Conservation (phyloP, 2,113 vertebrate genomes). For the Peromyscus leucopus region DNA sequence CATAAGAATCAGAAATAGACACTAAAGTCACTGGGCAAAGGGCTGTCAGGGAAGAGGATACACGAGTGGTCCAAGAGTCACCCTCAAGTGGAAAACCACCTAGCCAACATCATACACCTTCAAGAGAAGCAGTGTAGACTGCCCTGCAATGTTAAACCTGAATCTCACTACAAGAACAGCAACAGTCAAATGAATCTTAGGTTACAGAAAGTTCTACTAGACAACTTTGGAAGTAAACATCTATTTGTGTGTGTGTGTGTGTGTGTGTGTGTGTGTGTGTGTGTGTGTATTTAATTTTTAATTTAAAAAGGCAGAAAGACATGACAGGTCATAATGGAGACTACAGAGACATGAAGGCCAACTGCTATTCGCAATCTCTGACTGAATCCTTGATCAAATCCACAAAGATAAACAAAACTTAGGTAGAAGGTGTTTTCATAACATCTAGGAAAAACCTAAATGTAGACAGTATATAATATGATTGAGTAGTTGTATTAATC, state of each 20-base stretch:
- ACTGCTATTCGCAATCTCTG: background rate
- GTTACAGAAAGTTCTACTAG: background rate
- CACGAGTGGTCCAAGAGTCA: background rate
- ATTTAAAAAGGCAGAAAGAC: background rate
- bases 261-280: no score
- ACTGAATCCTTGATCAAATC: background rate
- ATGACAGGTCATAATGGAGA: background rate
- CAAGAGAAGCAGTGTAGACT: background rate
- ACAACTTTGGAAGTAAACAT: background rate
- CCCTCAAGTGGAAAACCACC: background rate
- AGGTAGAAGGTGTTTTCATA: background rate
- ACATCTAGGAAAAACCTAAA: background rate
- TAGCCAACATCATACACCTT: background rate
- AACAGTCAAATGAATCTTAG: background rate
- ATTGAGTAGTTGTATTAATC: background rate
- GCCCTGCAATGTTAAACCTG: background rate
- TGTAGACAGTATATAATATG: background rate
- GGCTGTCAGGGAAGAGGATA: background rate
- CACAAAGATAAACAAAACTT: conserved; percentile 18
- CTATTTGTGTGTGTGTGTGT: no score
- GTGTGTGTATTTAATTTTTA: no score
- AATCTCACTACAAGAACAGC: background rate
- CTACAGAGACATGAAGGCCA: background rate
- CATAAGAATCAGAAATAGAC: background rate
- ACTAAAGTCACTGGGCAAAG: background rate